Percentiles rank a stretch among this genome's conserved stretches.
Conservation (phyloP, 30 jellyfish, hydroid and myxozoan genomes). For the Chrysaora quinquecirrha region DNA sequence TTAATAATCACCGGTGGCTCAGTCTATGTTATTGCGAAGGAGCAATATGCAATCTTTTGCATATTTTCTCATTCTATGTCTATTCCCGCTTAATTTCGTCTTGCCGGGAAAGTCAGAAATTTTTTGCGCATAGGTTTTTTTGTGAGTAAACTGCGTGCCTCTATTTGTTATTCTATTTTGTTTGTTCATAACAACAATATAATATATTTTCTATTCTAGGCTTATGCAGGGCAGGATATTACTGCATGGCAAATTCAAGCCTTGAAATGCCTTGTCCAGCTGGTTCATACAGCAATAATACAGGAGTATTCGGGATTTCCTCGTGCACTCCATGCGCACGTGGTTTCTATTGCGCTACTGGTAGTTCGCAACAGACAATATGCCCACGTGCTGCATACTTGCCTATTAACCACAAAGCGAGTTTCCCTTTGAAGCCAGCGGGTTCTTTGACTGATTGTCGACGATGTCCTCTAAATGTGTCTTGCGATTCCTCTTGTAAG, state of each 20-base stretch:
- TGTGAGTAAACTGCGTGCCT: no score
- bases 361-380: neutral
- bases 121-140: no score
- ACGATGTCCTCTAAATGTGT: neutral
- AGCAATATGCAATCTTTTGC: neutral
- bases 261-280: conserved; percentile 40
- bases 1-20: neutral
- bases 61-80: neutral
- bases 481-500: neutral
- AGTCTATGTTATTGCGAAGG: neutral
- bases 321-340: conserved; percentile 24
- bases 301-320: conserved; percentile 25
- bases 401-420: neutral
- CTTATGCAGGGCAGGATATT: conserved; percentile 34
- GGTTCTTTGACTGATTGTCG: neutral
- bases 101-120: no score
- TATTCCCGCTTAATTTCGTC: neutral
- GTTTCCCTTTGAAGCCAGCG: neutral
- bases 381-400: conserved; percentile 8
- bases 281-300: conserved; percentile 44
- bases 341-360: conserved; percentile 22
- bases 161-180: no score
- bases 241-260: conserved; percentile 34
- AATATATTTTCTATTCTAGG: conserved; percentile 3
- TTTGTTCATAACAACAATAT: no score